Evolutionary conservation across 2,797 vertebrate genomes (phyloP).

Genomic region (Danio albolineatus): DNA sequence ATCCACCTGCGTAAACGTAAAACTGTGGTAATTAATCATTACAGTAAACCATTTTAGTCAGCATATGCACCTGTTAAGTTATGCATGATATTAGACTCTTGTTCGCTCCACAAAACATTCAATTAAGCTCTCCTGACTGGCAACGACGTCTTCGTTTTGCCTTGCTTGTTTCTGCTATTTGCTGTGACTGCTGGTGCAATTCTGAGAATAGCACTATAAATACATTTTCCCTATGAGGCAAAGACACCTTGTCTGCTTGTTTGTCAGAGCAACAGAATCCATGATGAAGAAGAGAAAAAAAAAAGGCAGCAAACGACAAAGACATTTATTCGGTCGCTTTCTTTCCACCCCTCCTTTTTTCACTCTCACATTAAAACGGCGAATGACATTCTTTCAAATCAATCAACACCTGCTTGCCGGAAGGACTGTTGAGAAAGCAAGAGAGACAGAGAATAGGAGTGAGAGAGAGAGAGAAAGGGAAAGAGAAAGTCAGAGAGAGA

Average conservation of each 20-base stretch:
- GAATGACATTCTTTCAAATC: slow-evolving; percentile 67
- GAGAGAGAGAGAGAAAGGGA: slow-evolving; percentile 18
- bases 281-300: slow-evolving; percentile 31
- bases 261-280: slow-evolving; percentile 64
- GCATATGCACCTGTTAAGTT: neutral
- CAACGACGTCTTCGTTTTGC: slow-evolving; percentile 63
- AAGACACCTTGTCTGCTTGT: slow-evolving; percentile 67
- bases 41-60: neutral
- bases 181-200: slow-evolving; percentile 44
- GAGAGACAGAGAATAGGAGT: slow-evolving; percentile 12
- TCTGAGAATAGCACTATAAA: slow-evolving; percentile 72
- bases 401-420: slow-evolving; percentile 68
- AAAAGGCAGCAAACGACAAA: slow-evolving; percentile 34
- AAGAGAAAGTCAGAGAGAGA: slow-evolving; percentile 16
- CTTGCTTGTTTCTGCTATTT: slow-evolving; percentile 45
- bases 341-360: slow-evolving; percentile 31
- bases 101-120: slow-evolving; percentile 40
- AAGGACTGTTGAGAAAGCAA: slow-evolving; percentile 56
- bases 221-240: slow-evolving; percentile 64
- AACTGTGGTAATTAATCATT: slow-evolving; percentile 28
- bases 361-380: slow-evolving; percentile 57
- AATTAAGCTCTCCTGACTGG: slow-evolving; percentile 71
- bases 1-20: neutral
- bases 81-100: neutral
- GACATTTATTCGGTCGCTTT: neutral